A percentile compares a stretch with the other conserved stretches of the same genome.
Conservation (phyloP, 2,888 invertebrate species). For the Meteorus colon region DNA sequence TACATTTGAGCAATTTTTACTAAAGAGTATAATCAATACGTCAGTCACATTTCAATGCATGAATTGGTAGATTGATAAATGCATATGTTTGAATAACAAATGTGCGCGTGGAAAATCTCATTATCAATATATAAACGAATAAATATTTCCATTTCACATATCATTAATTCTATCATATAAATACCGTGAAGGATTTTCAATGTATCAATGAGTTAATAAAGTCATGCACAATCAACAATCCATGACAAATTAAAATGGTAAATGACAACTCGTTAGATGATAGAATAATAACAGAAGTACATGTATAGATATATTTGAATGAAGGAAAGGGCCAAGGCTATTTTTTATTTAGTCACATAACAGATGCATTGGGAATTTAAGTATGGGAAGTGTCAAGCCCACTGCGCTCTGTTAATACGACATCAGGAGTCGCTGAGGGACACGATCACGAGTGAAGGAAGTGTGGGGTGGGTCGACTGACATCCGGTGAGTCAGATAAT, state of each 20-base stretch:
- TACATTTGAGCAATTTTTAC: slow-evolving; percentile 1
- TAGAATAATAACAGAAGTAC: background rate
- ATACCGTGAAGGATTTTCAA: background rate
- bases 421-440: slow-evolving; percentile 34
- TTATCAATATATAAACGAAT: background rate
- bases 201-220: slow-evolving; percentile 13
- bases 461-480: slow-evolving; percentile 62
- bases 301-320: background rate
- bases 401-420: slow-evolving; percentile 10
- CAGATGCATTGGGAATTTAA: slow-evolving; percentile 10
- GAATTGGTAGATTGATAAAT: too few relatives aligned
- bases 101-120: background rate
- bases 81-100: too few relatives aligned
- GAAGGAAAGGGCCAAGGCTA: background rate
- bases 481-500: slow-evolving; percentile 70
- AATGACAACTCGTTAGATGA: background rate
- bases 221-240: slow-evolving; percentile 38
- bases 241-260: slow-evolving; percentile 29
- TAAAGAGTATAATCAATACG: background rate
- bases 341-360: slow-evolving; percentile 1
- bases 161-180: slow-evolving; percentile 14
- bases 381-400: slow-evolving; percentile 14
- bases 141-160: slow-evolving; percentile 4
- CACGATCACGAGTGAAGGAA: slow-evolving; percentile 45
- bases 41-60: too few relatives aligned